A percentile compares a stretch with the other conserved stretches of the same genome.
Evolutionary conservation across 2,113 vertebrate species (phyloP).

Genomic region (Nycticorax nycticorax): DNA sequence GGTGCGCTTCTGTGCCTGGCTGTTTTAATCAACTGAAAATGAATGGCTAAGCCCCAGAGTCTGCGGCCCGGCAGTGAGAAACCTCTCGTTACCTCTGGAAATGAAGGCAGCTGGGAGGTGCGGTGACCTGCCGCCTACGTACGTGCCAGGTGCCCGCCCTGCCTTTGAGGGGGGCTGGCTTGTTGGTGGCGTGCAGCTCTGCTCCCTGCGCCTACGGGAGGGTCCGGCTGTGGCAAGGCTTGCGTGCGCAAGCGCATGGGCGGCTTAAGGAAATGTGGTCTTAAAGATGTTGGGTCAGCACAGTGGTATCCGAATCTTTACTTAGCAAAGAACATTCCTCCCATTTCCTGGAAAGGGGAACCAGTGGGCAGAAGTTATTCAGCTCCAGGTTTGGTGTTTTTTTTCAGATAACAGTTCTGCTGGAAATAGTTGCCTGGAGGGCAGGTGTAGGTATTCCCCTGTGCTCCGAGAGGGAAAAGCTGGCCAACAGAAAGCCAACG

Average conservation of each 20-base stretch:
- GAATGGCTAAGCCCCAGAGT: neutral
- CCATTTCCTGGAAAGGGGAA: neutral
- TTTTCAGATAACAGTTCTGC: neutral
- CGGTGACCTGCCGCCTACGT: neutral
- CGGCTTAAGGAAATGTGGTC: neutral
- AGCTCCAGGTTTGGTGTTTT: neutral
- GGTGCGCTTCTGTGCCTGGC: neutral
- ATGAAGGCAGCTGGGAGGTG: neutral
- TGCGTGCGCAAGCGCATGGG: neutral
- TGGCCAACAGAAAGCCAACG: neutral
- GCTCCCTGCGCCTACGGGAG: neutral
- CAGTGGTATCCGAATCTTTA: neutral
- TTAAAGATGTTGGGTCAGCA: neutral
- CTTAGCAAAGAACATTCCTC: neutral
- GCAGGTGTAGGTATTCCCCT: neutral
- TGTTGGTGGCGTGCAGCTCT: accelerated
- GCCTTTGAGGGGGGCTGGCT: neutral
- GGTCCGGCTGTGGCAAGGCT: accelerated
- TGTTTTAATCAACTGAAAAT: neutral
- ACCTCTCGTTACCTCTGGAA: neutral
- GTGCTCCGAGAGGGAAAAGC: neutral
- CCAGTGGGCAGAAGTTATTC: neutral
- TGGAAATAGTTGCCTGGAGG: neutral
- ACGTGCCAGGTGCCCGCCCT: neutral
- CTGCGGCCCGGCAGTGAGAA: neutral